Evolutionary conservation across 2,797 vertebrate genomes (phyloP), one percentile per base, ranked within the genome.

Genomic region (Macrochelys suwanniensis): DNA sequence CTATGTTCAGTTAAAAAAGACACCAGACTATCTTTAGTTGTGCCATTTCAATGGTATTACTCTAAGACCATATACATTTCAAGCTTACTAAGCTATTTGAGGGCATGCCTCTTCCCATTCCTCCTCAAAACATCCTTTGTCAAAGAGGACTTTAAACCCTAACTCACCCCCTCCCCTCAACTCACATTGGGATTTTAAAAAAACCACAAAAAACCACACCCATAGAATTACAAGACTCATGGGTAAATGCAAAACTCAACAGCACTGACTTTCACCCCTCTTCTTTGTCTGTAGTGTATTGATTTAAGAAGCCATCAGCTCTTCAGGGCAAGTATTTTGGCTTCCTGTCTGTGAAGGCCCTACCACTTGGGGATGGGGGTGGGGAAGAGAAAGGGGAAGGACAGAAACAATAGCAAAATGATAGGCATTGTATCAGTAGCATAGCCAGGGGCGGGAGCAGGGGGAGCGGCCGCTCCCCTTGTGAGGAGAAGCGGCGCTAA

Each of bases 321-420:
- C 80, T 56, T 83, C 59, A 51, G 71, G 28, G 57, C 9, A 23
- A 10, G 50, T 82, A 42, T 16, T 68, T 54, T 51, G 57, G 95
- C 5, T 0, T 7, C 23, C 1, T 53, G 47, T 51, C 33, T 76
- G 88, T 8, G 5, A 8, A 93, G 82, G 65, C 95, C 76, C 4
- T 7, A 77, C 78, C 0, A 6, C 56, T 57, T 0, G 11, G 5
- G 37, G 6, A 4, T 6, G 23, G 42, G 37, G 6, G 7, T 6
- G 23, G 42, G 2, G 42, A 6, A 25, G 23, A 45, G 21, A 0
- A 47, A 51, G 50, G 49, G 19, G 68, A 11, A 86, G 12, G 45
- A 71, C 57, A 31, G 28, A 77, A 31, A 71, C n/a, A 93, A 56
- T 0, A 0, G 82, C 88, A n/a, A n/a, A 68, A 68, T 21, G 61